These are phyloP conservation scores for Lamellibrachia columna DNA, from an alignment of 2,888 invertebrate genomes.

Conservation along the genomic window DNA sequence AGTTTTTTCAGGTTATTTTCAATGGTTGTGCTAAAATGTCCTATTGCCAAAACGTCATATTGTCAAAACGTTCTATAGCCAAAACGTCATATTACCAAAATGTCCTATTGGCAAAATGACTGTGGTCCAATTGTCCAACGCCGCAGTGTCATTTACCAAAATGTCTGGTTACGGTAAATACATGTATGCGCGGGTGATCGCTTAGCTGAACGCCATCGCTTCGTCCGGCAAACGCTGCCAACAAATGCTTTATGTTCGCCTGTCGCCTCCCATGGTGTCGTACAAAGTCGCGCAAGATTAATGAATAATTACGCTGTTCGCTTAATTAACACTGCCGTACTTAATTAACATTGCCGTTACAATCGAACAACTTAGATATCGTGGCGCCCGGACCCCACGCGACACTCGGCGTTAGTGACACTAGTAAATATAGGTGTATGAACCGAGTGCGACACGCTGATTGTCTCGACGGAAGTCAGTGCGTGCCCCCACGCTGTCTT, in stretches of 20 bases:
- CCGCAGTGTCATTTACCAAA: too few relatives aligned
- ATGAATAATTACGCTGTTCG: not conserved
- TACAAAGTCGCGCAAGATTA: not conserved
- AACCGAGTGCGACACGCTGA: not conserved
- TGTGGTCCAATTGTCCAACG: too few relatives aligned
- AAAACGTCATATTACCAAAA: too few relatives aligned
- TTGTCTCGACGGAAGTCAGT: not conserved
- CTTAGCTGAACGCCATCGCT: not conserved
- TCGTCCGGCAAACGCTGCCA: too few relatives aligned
- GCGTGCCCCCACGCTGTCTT: not conserved
- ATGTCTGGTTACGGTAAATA: not conserved
- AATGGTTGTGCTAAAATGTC: too few relatives aligned
- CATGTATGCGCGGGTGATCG: not conserved
- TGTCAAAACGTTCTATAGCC: too few relatives aligned
- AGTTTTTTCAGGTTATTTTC: too few relatives aligned
- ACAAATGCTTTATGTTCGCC: not conserved
- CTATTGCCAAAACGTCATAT: too few relatives aligned
- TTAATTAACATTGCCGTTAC: not conserved
- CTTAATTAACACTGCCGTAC: not conserved
- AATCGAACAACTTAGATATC: not conserved
- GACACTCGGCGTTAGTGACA: not conserved
- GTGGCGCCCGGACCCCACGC: not conserved
- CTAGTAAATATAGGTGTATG: not conserved
- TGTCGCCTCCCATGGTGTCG: not conserved
- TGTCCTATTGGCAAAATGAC: too few relatives aligned